Percentiles rank a stretch among this genome's conserved stretches.
Conservation (phyloP, 1,140 invertebrate genomes). For the Lamellibrachia luymesi region DNA sequence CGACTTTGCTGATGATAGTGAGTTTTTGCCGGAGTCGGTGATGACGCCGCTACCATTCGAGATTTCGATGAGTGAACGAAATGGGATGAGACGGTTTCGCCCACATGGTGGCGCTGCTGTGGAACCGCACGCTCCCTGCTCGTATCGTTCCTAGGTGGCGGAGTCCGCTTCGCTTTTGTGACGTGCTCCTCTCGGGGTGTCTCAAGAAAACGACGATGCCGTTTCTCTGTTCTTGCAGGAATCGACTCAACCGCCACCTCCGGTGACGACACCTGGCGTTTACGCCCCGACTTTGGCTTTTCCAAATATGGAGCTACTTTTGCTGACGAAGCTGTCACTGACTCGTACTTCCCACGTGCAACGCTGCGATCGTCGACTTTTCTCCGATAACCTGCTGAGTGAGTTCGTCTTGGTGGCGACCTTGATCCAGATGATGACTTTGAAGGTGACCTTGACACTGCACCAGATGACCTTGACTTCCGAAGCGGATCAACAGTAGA, state of each 20-base stretch:
- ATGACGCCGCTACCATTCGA: background rate
- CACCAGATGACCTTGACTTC: background rate
- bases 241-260: background rate
- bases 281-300: background rate
- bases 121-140: background rate
- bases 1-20: background rate
- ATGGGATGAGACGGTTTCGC: background rate
- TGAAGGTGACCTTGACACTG: background rate
- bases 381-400: background rate
- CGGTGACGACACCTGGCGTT: background rate
- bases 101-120: background rate
- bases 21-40: background rate
- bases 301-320: background rate
- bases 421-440: background rate
- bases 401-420: background rate
- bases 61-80: background rate
- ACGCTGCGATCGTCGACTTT: background rate
- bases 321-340: background rate
- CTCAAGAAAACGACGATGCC: background rate
- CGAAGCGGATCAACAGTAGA: background rate
- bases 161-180: background rate
- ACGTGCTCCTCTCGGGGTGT: background rate
- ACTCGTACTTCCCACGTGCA: background rate
- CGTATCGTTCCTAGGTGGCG: background rate
- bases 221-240: background rate